Percentiles rank a stretch among this genome's conserved stretches.
These are phyloP conservation scores for Falco punctatus DNA, from an alignment of 2,113 vertebrate species.

Conservation along the genomic window DNA sequence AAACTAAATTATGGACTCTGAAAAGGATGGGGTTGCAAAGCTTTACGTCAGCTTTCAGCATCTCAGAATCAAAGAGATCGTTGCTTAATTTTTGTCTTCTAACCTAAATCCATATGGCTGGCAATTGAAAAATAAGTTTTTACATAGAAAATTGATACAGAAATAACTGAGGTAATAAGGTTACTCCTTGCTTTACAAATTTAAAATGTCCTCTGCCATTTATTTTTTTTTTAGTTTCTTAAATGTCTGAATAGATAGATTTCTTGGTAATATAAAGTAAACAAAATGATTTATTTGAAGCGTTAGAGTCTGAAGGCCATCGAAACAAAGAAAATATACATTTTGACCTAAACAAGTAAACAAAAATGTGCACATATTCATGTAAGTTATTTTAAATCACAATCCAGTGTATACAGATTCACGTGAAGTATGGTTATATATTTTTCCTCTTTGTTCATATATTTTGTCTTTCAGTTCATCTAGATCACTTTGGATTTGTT, in stretches of 20 bases:
- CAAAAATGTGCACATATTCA: neutral
- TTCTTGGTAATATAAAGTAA: neutral
- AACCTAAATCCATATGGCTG: neutral
- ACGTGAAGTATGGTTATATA: neutral
- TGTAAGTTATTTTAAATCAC: neutral
- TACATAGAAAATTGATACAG: neutral
- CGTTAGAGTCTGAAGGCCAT: neutral
- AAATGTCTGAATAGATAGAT: neutral
- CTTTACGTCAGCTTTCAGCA: neutral
- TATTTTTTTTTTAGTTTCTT: neutral
- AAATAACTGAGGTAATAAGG: neutral
- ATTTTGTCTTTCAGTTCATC: neutral
- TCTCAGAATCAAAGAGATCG: neutral
- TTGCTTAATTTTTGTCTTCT: neutral
- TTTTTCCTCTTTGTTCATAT: neutral
- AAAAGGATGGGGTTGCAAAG: neutral
- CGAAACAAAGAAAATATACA: neutral
- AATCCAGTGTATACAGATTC: neutral
- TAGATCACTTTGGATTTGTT: neutral
- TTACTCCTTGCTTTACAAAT: neutral
- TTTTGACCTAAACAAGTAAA: neutral
- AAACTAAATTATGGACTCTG: neutral
- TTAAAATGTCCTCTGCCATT: neutral
- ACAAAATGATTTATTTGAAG: neutral
- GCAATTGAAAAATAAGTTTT: neutral